Evolutionary conservation across 2,888 invertebrate genomes (phyloP), one percentile per base, ranked within the genome.

Genomic region (Heteromurus nitidus): DNA sequence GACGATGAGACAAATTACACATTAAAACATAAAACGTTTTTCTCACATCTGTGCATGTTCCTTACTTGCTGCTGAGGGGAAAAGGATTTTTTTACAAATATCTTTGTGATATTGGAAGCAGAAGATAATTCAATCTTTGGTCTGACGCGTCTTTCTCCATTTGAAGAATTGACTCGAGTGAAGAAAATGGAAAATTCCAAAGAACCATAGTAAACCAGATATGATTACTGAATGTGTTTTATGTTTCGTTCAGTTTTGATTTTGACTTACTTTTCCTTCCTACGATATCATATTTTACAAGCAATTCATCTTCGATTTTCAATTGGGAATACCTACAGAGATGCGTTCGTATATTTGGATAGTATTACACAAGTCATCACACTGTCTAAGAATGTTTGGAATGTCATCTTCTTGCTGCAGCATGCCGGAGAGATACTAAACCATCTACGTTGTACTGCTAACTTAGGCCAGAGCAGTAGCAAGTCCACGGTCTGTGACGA

Each of bases 1-100:
- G 60, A 26, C 18, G 77, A 69, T 62, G 50, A 22, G 44, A 77
- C 77, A 77, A 68, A 77, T 76, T 76, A 69, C 47, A 50, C 69
- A 77, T 62, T 60, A 53, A 44, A 74, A 58, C 11, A 26, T 28
- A 18, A 47, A 47, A 47, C 47, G 47, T n/a, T n/a, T n/a, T n/a
- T n/a, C n/a, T n/a, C n/a, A n/a, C 16, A 50, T 50, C n/a, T 18
- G 50, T 20, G 20, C 55, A 55, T 18, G 20, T 2, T 9, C 11
- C 26, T 11, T n/a, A n/a, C n/a, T n/a, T 22, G 18, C 3, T 26
- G 58, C 26, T 13, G 5, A n/a, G 58, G 26, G 22, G 24, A 64
- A 42, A 64, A 42, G 36, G 64, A 42, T 62, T 62, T 13, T 47
- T 64, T 64, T 64, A 64, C 64, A 28, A 9, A 64, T 64, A 64